A percentile compares a stretch with the other conserved stretches of the same genome.
Evolutionary conservation across 2,797 vertebrate genomes (phyloP).

Genomic region (Etheostoma nigrum): DNA sequence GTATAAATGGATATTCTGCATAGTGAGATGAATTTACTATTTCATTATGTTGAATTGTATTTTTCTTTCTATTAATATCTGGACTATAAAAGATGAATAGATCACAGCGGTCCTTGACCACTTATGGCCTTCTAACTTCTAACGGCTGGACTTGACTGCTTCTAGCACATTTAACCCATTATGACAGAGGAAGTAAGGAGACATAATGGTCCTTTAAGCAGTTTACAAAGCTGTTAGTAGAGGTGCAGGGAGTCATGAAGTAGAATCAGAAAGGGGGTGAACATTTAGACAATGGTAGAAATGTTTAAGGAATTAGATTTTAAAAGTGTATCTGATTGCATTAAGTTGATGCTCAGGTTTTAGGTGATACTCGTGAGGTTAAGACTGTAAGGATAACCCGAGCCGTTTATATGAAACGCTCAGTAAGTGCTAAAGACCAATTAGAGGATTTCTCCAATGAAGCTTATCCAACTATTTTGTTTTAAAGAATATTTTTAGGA

Average conservation of each 20-base stretch:
- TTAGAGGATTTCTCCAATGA: constrained; percentile 52
- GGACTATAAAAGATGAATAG: constrained; percentile 24
- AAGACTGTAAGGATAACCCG: constrained; percentile 51
- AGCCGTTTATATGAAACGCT: constrained; percentile 51
- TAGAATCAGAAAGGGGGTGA: constrained; percentile 58
- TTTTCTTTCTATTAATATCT: constrained; percentile 30
- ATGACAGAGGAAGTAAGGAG: constrained; percentile 74
- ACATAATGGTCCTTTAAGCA: constrained; percentile 84
- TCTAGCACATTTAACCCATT: constrained; percentile 73
- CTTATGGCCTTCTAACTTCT: constrained; percentile 61
- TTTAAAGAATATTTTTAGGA: constrained; percentile 51
- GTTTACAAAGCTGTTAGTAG: constrained; percentile 82
- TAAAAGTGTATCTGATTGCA: constrained; percentile 73
- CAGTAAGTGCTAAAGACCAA: constrained; percentile 63
- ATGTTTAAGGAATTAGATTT: constrained; percentile 81
- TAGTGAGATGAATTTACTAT: constrained; percentile 1
- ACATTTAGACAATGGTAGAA: constrained; percentile 75
- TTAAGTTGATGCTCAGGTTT: constrained; percentile 71
- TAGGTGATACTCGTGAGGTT: constrained; percentile 64
- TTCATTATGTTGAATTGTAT: constrained; percentile 15
- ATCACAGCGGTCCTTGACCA: constrained; percentile 37
- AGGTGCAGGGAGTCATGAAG: constrained; percentile 64
- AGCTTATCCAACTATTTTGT: constrained; percentile 56
- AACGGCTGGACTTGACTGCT: constrained; percentile 55
- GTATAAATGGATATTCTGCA: constrained; percentile 12